These are phyloP conservation scores for Maniola jurtina DNA, from an alignment of 1,140 invertebrate species.

Conservation along the genomic window DNA sequence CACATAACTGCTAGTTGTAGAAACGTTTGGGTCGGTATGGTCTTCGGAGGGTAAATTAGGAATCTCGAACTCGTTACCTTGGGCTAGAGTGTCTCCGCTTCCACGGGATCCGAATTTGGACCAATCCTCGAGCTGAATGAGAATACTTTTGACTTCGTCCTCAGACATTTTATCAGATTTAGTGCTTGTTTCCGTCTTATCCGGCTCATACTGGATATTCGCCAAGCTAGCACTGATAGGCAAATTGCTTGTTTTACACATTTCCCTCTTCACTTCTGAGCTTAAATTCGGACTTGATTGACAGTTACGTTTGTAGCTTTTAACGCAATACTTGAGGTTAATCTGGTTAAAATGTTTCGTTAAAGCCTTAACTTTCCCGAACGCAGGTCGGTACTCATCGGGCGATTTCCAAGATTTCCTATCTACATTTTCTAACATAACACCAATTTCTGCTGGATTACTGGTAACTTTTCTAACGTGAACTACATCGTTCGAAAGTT, in stretches of 20 bases:
- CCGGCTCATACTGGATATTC: conserved; percentile 60
- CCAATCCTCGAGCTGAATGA: conserved; percentile 81
- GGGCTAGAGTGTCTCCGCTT: conserved; percentile 67
- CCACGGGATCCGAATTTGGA: conserved; percentile 77
- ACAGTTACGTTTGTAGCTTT: conserved; percentile 70
- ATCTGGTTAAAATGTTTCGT: conserved; percentile 81
- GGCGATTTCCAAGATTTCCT: conserved; percentile 82
- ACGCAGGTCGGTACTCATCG: conserved; percentile 80
- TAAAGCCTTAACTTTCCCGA: conserved; percentile 82
- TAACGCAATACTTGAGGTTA: conserved; percentile 69
- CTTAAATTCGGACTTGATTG: conserved; percentile 75
- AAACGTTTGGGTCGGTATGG: conserved; percentile 45
- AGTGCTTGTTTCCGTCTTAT: conserved; percentile 56
- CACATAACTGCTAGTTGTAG: conserved; percentile 39
- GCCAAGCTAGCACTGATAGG: conserved; percentile 63
- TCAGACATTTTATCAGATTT: conserved; percentile 68
- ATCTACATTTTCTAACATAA: conserved; percentile 58
- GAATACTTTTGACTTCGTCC: conserved; percentile 79
- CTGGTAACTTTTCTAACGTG: conserved; percentile 28
- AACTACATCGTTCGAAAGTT: conserved; percentile 37
- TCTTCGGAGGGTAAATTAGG: conserved; percentile 67
- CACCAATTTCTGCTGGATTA: conserved; percentile 36
- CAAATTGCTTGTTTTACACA: conserved; percentile 40
- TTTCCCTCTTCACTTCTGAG: conserved; percentile 32
- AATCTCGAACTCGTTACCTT: conserved; percentile 70